Evolutionary conservation across 2,888 invertebrate genomes (phyloP).

Genomic region (Archips xylosteana): DNA sequence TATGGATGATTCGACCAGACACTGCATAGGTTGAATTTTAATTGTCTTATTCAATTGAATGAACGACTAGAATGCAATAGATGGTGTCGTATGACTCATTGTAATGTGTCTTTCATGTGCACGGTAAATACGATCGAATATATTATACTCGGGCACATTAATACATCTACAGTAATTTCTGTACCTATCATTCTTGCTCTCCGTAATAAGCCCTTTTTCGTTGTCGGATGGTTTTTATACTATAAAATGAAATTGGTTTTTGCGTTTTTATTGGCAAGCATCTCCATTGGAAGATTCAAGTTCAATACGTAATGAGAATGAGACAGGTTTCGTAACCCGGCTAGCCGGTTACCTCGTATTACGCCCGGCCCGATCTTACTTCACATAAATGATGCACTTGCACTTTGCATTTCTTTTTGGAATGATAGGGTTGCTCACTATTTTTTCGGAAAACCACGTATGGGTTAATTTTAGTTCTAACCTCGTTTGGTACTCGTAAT

Average conservation of each 20-base stretch:
- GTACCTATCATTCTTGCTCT: background rate
- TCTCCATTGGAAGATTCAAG: slow-evolving; percentile 53
- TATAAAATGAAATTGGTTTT: background rate
- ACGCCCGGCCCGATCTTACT: slow-evolving; percentile 64
- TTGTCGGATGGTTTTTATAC: background rate
- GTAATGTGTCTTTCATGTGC: background rate
- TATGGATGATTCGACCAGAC: slow-evolving; percentile 78
- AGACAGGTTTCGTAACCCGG: slow-evolving; percentile 69
- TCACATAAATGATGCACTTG: slow-evolving; percentile 62
- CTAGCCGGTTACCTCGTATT: slow-evolving; percentile 67
- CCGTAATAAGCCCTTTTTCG: background rate
- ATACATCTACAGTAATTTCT: background rate
- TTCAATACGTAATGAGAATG: slow-evolving; percentile 69
- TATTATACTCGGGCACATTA: no score
- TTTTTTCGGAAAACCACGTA: background rate
- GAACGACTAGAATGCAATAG: slow-evolving; percentile 70
- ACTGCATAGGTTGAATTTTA: slow-evolving; percentile 77
- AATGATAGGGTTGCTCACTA: slow-evolving; percentile 43
- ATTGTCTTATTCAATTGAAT: slow-evolving; percentile 78
- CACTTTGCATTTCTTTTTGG: slow-evolving; percentile 49
- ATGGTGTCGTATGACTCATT: slow-evolving; percentile 53
- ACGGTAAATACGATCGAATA: no score
- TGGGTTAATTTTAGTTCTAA: no score
- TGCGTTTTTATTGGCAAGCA: background rate
- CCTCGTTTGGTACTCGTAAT: no score